A percentile compares a stretch with the other conserved stretches of the same genome.
Evolutionary conservation across 2,797 vertebrate genomes (phyloP).

Genomic region (Podargus strigoides): DNA sequence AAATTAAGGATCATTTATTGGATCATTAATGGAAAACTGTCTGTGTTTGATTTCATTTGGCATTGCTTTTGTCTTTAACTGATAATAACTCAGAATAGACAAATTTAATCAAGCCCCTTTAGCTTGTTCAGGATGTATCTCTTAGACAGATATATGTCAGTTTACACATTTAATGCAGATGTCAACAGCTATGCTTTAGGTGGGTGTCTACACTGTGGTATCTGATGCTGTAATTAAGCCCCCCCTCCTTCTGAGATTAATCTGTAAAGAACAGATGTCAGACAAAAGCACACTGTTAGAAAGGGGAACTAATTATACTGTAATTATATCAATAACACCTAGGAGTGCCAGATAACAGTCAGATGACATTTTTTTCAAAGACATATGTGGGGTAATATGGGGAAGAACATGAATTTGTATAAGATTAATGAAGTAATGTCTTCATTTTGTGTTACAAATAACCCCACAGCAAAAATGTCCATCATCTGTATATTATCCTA

Average conservation of each 20-base stretch:
- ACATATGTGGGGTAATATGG: accelerated
- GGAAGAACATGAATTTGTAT: neutral
- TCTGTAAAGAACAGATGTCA: neutral
- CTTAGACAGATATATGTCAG: accelerated
- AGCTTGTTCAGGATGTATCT: neutral
- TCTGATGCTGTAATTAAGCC: neutral
- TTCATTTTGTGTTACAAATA: neutral
- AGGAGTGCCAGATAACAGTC: neutral
- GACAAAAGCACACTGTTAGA: neutral
- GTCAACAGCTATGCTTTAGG: neutral
- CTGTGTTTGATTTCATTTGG: neutral
- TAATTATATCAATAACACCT: neutral
- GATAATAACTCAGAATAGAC: neutral
- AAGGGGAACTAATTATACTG: neutral
- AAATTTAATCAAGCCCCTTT: constrained; percentile 28
- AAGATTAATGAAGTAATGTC: neutral
- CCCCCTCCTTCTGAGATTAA: neutral
- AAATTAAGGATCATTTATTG: neutral
- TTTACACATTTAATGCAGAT: neutral
- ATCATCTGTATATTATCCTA: neutral
- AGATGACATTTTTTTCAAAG: neutral
- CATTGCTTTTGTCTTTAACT: neutral
- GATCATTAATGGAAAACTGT: neutral
- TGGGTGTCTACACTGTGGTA: neutral
- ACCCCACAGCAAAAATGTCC: neutral